phyloP scores from a whole-genome alignment of 1,140 invertebrate genomes.

The Neodiprion fabricii region DNA sequence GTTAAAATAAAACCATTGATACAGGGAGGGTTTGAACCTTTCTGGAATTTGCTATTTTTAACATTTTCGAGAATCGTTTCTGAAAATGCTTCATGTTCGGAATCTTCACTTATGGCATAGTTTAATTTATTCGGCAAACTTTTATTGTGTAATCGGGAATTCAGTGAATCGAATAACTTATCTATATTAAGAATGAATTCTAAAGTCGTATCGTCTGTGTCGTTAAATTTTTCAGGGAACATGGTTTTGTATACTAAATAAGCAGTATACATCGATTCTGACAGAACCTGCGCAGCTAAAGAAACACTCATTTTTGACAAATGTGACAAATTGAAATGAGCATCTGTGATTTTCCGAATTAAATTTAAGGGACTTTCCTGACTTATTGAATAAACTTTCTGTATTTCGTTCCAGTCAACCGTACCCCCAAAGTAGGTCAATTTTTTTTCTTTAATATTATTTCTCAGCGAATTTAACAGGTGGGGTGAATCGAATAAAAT shows the following conservation, averaged over 20 bases:
- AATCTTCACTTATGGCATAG: constrained; percentile 1
- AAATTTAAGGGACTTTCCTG: constrained; percentile 5
- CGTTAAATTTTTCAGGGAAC: background rate
- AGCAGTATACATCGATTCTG: constrained; percentile 12
- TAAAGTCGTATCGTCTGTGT: background rate
- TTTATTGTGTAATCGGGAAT: background rate
- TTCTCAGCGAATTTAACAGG: background rate
- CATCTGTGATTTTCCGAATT: constrained; percentile 1
- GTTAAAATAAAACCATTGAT: background rate
- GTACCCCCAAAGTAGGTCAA: background rate
- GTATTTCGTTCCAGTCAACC: background rate
- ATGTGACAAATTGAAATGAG: background rate
- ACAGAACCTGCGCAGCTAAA: background rate
- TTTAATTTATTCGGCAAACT: background rate
- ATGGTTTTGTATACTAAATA: constrained; percentile 10
- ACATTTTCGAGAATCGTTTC: constrained; percentile 2
- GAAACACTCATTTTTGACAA: background rate
- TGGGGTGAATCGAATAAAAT: background rate
- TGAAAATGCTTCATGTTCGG: background rate
- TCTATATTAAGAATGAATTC: background rate
- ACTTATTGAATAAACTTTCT: background rate
- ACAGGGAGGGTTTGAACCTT: background rate
- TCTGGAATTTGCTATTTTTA: background rate
- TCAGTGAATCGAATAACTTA: constrained; percentile 9
- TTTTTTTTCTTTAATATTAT: background rate